Base-by-base conservation (phyloP, 2,113 vertebrate species). In the Gasterosteus aculeatus region DNA sequence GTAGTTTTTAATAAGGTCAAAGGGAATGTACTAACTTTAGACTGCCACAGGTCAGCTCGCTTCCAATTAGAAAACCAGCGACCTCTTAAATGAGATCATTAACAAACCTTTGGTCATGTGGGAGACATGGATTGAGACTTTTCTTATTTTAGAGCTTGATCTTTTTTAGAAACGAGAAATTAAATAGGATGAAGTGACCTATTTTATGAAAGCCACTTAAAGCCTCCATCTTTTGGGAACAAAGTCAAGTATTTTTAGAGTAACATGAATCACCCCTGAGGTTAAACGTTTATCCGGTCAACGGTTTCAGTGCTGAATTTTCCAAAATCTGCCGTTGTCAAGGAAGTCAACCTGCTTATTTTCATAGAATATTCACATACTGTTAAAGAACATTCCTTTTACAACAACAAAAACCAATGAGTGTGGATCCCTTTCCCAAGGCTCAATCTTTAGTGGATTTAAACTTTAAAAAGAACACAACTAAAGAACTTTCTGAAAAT, bases 21-120 rank as follows among this genome's bases (percentile, higher is more conserved):
- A 19, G 65, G 77, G 83, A 80, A 18, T 2, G 31, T 18, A 26
- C 85, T 85, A 91, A 90, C 83, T 93, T 90, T 89, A 83, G 87
- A 82, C 72, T 19, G 61, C 78, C 63, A 65, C 74, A 18, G 78
- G 78, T 74, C 81, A 57, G 72, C 72, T 63, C 65, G 39, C 72
- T 81, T 90, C 81, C 85, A 93, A 91, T 93, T 92, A 93, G 80
- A 84, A 79, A 85, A 85, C 72, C 54, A 31, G 11, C 12, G 84
- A 91, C 90, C 92, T 90, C 85, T 83, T 89, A 91, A 93, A 91
- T 92, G 81, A 91, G 89, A 89, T 88, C 88, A 90, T 91, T 93
- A 93, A 85, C 33, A 72, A 89, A 87, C 38, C 44, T 15, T 0
- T 10, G 66, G 87, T 90, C 91, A 87, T 83, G 9, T 83, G 91